phyloP scores from a whole-genome alignment of 2,888 invertebrate genomes.

The Coenonympha glycerion region DNA sequence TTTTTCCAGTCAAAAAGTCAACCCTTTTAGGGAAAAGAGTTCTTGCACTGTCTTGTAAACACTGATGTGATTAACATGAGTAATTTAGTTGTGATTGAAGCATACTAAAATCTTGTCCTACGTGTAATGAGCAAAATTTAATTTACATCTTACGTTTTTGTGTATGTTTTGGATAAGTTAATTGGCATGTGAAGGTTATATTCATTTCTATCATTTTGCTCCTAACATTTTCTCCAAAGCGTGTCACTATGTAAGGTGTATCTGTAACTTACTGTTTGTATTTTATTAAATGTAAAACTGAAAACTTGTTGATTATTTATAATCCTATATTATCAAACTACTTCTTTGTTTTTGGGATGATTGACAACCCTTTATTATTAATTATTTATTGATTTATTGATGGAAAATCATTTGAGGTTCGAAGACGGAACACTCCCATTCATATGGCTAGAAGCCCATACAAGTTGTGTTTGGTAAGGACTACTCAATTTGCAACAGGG shows the following conservation, averaged over 20 bases:
- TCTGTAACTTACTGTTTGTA: conserved; percentile 12
- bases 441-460: no score
- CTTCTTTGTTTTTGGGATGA: no score
- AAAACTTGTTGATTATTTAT: no score
- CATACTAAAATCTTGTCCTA: background rate
- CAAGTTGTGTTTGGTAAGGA: no score
- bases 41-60: conserved; percentile 88
- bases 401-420: no score
- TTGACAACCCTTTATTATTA: no score
- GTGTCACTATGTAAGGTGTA: background rate
- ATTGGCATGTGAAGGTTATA: background rate
- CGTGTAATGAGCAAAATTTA: background rate
- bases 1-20: conserved; percentile 94
- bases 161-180: background rate
- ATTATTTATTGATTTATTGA: no score
- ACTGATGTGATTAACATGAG: conserved; percentile 17
- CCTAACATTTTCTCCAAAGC: background rate
- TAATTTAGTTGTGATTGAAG: conserved; percentile 8
- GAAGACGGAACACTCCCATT: no score
- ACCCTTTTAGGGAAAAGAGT: conserved; percentile 96
- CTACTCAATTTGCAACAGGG: no score
- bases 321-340: no score
- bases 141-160: background rate
- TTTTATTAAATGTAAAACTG: conserved; percentile 12
- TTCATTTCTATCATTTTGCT: background rate